phyloP scores from a whole-genome alignment of 2,113 vertebrate species.

The Pomatostomus ruficeps region DNA sequence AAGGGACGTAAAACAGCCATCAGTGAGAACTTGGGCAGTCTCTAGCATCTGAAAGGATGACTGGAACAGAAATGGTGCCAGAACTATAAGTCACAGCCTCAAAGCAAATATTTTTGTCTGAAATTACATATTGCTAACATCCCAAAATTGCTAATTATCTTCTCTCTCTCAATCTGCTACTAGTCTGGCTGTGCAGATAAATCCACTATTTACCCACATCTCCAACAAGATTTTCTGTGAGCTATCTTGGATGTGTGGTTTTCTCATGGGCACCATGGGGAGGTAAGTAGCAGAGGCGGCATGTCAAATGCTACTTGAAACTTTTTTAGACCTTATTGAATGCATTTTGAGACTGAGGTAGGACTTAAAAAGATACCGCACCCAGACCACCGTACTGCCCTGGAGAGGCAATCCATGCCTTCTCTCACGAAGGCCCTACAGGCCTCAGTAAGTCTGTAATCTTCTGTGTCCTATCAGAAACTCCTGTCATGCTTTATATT shows the following conservation, averaged over 20 bases:
- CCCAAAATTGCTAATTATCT: neutral
- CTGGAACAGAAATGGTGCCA: neutral
- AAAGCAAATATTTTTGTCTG: conserved; percentile 12
- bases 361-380: neutral
- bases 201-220: neutral
- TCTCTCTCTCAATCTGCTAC: neutral
- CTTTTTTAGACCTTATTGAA: neutral
- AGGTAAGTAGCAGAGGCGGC: neutral
- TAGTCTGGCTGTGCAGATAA: neutral
- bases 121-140: neutral
- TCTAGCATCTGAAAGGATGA: neutral
- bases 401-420: neutral
- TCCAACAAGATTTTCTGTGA: neutral
- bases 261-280: neutral
- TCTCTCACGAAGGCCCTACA: neutral
- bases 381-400: neutral
- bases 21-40: neutral
- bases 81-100: neutral
- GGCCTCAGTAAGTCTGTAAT: neutral
- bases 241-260: neutral
- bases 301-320: neutral
- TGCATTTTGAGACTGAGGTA: neutral
- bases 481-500: neutral
- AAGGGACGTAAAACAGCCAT: neutral
- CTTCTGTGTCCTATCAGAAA: neutral